phyloP scores from a whole-genome alignment of 2,113 vertebrate species.

The Excalfactoria chinensis region DNA sequence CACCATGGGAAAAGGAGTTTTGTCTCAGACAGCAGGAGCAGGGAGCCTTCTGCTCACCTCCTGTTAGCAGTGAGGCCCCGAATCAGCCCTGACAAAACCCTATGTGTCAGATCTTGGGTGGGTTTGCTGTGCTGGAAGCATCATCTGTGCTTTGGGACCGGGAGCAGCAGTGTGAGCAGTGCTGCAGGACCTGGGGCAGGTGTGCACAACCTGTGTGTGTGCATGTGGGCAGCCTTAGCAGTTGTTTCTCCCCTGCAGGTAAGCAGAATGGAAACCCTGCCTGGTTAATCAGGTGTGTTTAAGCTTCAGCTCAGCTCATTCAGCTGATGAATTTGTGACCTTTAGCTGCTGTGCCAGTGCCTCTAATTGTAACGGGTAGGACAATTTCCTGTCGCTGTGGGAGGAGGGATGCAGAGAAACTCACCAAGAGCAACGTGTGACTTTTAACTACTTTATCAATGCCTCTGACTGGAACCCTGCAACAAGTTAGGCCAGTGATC shows the following conservation, averaged over 20 bases:
- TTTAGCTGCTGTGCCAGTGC: neutral
- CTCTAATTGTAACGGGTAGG: conserved; percentile 46
- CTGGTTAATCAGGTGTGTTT: neutral
- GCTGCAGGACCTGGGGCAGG: neutral
- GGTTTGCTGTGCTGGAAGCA: too few species aligned
- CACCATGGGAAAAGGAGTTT: conserved; percentile 11
- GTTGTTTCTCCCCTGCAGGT: neutral
- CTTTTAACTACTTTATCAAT: neutral
- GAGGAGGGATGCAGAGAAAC: neutral
- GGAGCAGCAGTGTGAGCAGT: too few species aligned
- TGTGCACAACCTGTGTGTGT: neutral
- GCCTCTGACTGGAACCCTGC: neutral
- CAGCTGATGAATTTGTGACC: conserved; percentile 38
- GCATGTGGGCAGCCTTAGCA: neutral
- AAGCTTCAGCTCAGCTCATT: neutral
- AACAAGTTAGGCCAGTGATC: neutral
- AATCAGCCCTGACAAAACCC: neutral
- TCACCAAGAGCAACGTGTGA: neutral
- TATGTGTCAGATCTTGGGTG: neutral
- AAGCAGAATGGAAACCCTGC: neutral
- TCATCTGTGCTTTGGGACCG: too few species aligned
- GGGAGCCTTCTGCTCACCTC: conserved; percentile 11
- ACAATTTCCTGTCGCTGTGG: neutral
- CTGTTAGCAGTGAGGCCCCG: neutral
- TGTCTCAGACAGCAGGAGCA: neutral